Conservation (phyloP, 2,797 vertebrate genomes). For the Okamejei kenojei region DNA sequence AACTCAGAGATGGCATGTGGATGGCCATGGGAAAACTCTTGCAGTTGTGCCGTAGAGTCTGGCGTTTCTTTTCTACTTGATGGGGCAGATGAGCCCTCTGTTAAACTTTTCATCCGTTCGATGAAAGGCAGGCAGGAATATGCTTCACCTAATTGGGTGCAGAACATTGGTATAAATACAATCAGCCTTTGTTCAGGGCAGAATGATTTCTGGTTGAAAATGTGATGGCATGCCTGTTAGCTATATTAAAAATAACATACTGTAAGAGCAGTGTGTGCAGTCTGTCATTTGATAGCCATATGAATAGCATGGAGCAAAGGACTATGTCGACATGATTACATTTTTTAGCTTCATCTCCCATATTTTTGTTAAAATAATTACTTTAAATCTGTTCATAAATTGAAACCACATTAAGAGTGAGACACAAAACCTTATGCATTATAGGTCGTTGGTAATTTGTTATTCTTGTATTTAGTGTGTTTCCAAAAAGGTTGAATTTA, state of each 20-base stretch:
- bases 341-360: not conserved
- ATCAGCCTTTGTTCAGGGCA: slow-evolving; percentile 19
- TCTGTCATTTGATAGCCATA: slow-evolving; percentile 31
- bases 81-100: not conserved
- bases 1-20: too few species aligned
- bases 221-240: not conserved
- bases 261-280: not conserved
- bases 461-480: not conserved
- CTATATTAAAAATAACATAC: slow-evolving; percentile 23
- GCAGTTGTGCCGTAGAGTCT: too few species aligned
- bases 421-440: not conserved
- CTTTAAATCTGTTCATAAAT: not conserved
- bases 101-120: not conserved
- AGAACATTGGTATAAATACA: not conserved
- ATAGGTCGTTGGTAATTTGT: not conserved
- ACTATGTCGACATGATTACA: not conserved
- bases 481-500: not conserved
- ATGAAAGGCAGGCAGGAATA: not conserved
- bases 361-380: not conserved
- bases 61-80: not conserved
- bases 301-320: not conserved
- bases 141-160: not conserved
- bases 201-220: not conserved
- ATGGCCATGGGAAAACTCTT: not conserved
- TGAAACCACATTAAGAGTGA: not conserved